Percentiles rank a stretch among this genome's conserved stretches.
Conservation (phyloP, 37 sponge, comb jelly and placozoan genomes). For the Halisarca cf. caerulea region DNA sequence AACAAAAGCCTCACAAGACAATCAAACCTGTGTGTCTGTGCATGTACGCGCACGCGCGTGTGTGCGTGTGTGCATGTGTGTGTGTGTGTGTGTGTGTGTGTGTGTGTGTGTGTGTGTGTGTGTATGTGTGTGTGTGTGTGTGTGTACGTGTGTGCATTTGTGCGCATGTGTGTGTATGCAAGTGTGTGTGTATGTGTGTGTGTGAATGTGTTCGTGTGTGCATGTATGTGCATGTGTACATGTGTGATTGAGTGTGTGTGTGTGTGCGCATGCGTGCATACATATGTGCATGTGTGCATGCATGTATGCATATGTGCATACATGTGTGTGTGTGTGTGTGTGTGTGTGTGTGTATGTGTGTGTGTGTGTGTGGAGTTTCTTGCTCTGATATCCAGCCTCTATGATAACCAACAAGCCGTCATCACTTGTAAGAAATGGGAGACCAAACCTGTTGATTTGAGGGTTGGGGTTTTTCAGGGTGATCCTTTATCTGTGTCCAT, state of each 20-base stretch:
- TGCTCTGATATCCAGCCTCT: too few species aligned
- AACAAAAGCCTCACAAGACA: too few species aligned
- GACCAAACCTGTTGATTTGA: too few species aligned
- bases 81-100: conserved; percentile 4
- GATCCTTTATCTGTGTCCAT: too few species aligned
- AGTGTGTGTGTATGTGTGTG: conserved; percentile 13
- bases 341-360: not conserved
- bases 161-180: not conserved
- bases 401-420: too few species aligned
- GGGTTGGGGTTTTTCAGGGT: too few species aligned
- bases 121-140: not conserved
- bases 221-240: not conserved
- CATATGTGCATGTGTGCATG: conserved; percentile 17
- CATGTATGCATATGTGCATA: conserved; percentile 38
- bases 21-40: not conserved
- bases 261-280: too few species aligned
- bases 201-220: conserved; percentile 18
- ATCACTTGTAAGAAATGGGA: too few species aligned
- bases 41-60: not conserved
- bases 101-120: not conserved
- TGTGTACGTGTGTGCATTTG: not conserved
- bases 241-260: not conserved
- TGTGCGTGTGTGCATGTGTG: conserved; percentile 15
- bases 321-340: conserved; percentile 13
- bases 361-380: too few species aligned